These are phyloP conservation scores for Proales similis DNA, from an alignment of 1,140 invertebrate species.

Conservation along the genomic window DNA sequence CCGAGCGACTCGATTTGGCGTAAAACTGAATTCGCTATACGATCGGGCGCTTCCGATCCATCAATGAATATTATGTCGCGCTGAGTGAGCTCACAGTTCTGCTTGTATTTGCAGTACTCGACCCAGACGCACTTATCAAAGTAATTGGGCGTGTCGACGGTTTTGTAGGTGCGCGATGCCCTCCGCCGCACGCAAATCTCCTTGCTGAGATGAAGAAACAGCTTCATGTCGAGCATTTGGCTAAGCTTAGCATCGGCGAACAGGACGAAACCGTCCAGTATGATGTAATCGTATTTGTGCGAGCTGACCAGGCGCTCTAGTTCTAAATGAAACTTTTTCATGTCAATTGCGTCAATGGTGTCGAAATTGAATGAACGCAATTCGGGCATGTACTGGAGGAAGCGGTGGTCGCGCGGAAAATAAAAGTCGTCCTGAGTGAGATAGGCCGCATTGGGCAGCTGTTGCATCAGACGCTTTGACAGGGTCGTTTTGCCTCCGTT, in stretches of 20 bases:
- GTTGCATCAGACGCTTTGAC: not conserved
- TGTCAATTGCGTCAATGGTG: constrained; percentile 18
- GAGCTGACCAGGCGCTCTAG: not conserved
- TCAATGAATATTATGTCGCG: constrained; percentile 3
- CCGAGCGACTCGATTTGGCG: not conserved
- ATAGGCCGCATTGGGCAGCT: not conserved
- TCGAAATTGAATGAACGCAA: constrained; percentile 32
- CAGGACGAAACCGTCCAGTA: constrained; percentile 18
- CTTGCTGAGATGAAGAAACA: constrained; percentile 21
- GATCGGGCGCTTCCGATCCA: not conserved
- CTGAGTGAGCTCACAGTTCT: constrained; percentile 5
- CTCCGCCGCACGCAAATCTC: not conserved
- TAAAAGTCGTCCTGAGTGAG: constrained; percentile 32
- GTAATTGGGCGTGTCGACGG: constrained; percentile 23
- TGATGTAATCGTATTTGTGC: constrained; percentile 9
- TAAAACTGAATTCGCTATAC: constrained; percentile 18
- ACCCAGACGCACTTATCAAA: constrained; percentile 29
- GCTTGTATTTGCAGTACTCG: constrained; percentile 17
- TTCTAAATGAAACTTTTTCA: constrained; percentile 30
- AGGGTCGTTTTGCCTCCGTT: constrained; percentile 35
- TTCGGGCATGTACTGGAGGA: constrained; percentile 11
- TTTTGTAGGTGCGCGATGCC: constrained; percentile 7
- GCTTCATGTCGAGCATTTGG: constrained; percentile 12
- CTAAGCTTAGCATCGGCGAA: constrained; percentile 15
- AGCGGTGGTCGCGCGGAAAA: not conserved